Evolutionary conservation across 2,888 invertebrate species (phyloP), one percentile per base, ranked within the genome.

Genomic region (Dicyrtomina minuta): DNA sequence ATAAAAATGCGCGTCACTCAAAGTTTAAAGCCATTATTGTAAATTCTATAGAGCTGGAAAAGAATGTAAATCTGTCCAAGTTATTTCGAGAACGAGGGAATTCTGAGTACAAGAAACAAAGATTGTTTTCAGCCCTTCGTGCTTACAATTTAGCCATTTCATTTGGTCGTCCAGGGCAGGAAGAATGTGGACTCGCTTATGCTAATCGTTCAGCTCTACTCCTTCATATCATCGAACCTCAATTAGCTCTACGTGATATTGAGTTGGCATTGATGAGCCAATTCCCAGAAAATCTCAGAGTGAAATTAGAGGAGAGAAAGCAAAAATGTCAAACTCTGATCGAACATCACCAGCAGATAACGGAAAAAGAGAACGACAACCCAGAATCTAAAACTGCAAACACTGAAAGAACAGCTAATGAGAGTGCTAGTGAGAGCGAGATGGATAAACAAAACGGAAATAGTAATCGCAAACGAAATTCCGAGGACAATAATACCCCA

Each of bases 71-170:
- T 13, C 24, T 66, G 10, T 75, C 75, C 2, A 44, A 41, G 1
- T 8, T n/a, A n/a, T 66, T 75, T n/a, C 56, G 75, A n/a, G 70
- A 73, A 53, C 13, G 12, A 4, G 74, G 66, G 41, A 74, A 74
- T 33, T 4, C 4, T 1, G 58, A 66, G 1, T 72, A 72, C 61
- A 66, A 71, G 59, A 20, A 26, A 0, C 27, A 41, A 5, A 59
- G 72, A 12, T 27, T 69, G 13, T 4, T 8, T 10, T 8, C 13
- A 2, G 51, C 62, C 2, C 20, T 75, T n/a, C 70, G 73, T 13
- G 72, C 66, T 17, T 75, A 74, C 55, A 75, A 72, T 59, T 71
- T 75, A 46, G 73, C 75, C 2, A 58, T 75, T 26, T 17, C 56
- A 5, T 75, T 74, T 65, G 75, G 68, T 12, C 68, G 59, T n/a